Percentiles rank a stretch among this genome's conserved stretches.
phyloP scores from a whole-genome alignment of 2,888 invertebrate species.

The Eristalinus sepulchralis region DNA sequence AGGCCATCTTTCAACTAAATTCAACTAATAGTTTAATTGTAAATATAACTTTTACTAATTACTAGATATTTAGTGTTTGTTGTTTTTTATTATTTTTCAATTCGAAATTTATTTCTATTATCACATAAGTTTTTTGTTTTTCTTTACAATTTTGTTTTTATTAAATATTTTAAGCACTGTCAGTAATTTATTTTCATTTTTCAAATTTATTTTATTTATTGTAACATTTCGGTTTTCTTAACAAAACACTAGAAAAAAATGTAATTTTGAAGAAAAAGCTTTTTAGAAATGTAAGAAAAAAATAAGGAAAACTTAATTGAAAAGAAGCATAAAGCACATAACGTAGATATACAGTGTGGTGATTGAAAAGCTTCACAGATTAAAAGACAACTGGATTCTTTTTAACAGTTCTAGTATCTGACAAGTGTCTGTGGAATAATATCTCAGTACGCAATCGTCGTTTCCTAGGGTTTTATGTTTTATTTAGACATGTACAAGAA shows the following conservation, averaged over 20 bases:
- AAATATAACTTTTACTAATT: conserved; percentile 63
- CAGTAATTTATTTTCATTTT: conserved; percentile 6
- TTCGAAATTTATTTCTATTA: conserved; percentile 70
- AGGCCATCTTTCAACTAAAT: conserved; percentile 63
- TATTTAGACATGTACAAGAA: too few species aligned
- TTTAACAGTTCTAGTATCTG: too few species aligned
- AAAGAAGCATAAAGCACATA: conserved; percentile 51
- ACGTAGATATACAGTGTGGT: conserved; percentile 42
- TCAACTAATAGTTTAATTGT: conserved; percentile 64
- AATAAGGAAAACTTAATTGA: not conserved
- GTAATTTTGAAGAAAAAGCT: conserved; percentile 21
- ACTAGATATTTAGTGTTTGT: conserved; percentile 26
- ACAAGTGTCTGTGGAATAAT: too few species aligned
- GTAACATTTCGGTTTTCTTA: conserved; percentile 46
- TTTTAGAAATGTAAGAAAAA: not conserved
- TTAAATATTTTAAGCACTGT: conserved; percentile 53
- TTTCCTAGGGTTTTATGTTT: too few species aligned
- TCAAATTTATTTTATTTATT: conserved; percentile 15
- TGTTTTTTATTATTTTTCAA: conserved; percentile 15
- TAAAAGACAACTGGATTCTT: too few species aligned
- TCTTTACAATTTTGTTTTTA: conserved; percentile 39
- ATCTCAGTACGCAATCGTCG: too few species aligned
- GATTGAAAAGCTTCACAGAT: not conserved
- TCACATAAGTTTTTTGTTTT: conserved; percentile 64
- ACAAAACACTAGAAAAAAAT: conserved; percentile 13